phyloP scores from a whole-genome alignment of 2,888 invertebrate genomes.

The Dilophus febrilis region DNA sequence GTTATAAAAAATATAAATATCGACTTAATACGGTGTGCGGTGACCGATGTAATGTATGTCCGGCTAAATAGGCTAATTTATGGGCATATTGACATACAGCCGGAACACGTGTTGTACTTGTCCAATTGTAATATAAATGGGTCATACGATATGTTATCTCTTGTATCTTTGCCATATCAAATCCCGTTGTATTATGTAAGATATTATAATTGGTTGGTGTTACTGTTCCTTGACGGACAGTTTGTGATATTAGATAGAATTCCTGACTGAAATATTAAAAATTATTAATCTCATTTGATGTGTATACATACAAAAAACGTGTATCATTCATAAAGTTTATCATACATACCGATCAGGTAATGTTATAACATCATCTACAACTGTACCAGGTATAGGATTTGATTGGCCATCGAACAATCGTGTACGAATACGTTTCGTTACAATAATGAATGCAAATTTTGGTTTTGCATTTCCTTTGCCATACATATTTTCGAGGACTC shows the following conservation, averaged over 20 bases:
- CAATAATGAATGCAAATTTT: constrained; percentile 59
- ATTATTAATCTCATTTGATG: too few relatives aligned
- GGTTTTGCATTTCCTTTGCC: constrained; percentile 23
- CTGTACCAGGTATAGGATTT: constrained; percentile 64
- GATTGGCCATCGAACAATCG: constrained; percentile 40
- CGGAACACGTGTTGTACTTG: constrained; percentile 56
- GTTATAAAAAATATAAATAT: constrained; percentile 44
- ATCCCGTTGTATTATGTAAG: constrained; percentile 44
- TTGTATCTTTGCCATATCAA: constrained; percentile 52
- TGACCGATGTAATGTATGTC: constrained; percentile 49
- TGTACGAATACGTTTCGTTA: constrained; percentile 80
- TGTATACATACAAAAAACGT: too few relatives aligned
- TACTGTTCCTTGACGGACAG: constrained; percentile 67
- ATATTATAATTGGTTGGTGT: constrained; percentile 73
- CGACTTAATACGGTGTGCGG: constrained; percentile 38
- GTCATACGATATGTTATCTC: constrained; percentile 56
- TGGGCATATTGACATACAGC: constrained; percentile 83
- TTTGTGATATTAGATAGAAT: constrained; percentile 69
- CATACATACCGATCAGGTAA: constrained; percentile 47
- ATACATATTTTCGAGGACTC: constrained; percentile 37
- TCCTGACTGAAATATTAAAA: constrained; percentile 33
- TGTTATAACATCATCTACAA: constrained; percentile 74
- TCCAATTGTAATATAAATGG: constrained; percentile 69
- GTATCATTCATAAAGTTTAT: too few relatives aligned
- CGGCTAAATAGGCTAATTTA: constrained; percentile 67